These are phyloP conservation scores for Cryptocheilus praepositus DNA, from an alignment of 2,888 invertebrate species.

Conservation along the genomic window DNA sequence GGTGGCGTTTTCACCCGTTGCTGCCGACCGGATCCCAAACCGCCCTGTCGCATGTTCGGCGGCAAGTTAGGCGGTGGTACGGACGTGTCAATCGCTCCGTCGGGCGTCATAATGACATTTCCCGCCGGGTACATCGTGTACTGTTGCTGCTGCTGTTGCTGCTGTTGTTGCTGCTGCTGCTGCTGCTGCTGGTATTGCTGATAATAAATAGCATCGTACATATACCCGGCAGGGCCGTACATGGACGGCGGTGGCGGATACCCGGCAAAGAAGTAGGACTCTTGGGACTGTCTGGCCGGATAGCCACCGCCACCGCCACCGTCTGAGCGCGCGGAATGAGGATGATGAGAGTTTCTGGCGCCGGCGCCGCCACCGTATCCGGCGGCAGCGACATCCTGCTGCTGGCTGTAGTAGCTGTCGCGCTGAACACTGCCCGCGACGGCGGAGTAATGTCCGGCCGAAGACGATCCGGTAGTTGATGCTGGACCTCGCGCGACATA, in stretches of 20 bases:
- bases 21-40: slow-evolving; percentile 21
- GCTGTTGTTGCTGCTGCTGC: slow-evolving; percentile 63
- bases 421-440: slow-evolving; percentile 45
- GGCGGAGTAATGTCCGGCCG: slow-evolving; percentile 47
- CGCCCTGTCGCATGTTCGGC: slow-evolving; percentile 34
- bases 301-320: slow-evolving; percentile 3
- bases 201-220: slow-evolving; percentile 25
- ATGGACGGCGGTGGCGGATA: slow-evolving; percentile 36
- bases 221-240: slow-evolving; percentile 51
- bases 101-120: slow-evolving; percentile 65
- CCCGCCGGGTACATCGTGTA: slow-evolving; percentile 63
- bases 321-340: not conserved
- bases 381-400: slow-evolving; percentile 42
- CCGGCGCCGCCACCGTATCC: slow-evolving; percentile 26
- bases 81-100: slow-evolving; percentile 69
- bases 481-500: slow-evolving; percentile 61
- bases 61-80: slow-evolving; percentile 66
- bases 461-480: slow-evolving; percentile 53
- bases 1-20: slow-evolving; percentile 66
- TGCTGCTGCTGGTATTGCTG: slow-evolving; percentile 16
- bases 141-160: slow-evolving; percentile 55
- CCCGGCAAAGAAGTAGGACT: not conserved
- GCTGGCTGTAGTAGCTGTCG: slow-evolving; percentile 56
- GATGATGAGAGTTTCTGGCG: not conserved
- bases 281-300: not conserved